These are phyloP conservation scores for Antheraea pernyi DNA, from an alignment of 1,140 invertebrate genomes.

Conservation along the genomic window DNA sequence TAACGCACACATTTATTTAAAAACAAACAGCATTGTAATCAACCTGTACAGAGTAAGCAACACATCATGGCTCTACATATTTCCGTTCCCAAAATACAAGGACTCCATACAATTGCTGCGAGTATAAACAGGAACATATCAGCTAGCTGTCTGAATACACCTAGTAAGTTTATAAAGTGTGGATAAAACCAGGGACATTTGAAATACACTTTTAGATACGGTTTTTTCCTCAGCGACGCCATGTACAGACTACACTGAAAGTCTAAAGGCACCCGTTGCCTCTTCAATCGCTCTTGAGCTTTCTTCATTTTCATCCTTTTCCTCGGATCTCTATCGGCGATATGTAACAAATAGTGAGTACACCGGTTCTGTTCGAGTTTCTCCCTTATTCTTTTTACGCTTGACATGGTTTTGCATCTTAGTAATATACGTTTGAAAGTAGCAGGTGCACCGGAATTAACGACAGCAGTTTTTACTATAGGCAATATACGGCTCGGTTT, in stretches of 20 bases:
- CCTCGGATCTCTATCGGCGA: slow-evolving; percentile 31
- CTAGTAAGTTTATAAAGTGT: slow-evolving; percentile 37
- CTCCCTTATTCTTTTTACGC: slow-evolving; percentile 8
- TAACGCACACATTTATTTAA: slow-evolving; percentile 33
- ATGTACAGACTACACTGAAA: slow-evolving; percentile 46
- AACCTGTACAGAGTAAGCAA: slow-evolving; percentile 49
- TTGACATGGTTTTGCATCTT: slow-evolving; percentile 26
- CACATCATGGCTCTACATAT: slow-evolving; percentile 44
- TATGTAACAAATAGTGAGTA: slow-evolving; percentile 34
- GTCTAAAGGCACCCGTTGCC: slow-evolving; percentile 30
- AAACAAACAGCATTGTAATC: background rate
- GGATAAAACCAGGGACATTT: slow-evolving; percentile 45
- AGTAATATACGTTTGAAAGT: slow-evolving; percentile 25
- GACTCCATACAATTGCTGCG: slow-evolving; percentile 48
- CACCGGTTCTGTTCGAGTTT: slow-evolving; percentile 31
- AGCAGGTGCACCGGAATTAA: slow-evolving; percentile 19
- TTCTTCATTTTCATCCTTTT: slow-evolving; percentile 19
- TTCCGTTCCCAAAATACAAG: slow-evolving; percentile 48
- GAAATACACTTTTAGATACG: slow-evolving; percentile 38
- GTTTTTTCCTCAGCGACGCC: slow-evolving; percentile 38
- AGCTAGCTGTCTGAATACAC: slow-evolving; percentile 39
- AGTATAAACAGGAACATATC: slow-evolving; percentile 45
- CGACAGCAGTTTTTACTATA: slow-evolving; percentile 14
- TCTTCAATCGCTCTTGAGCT: slow-evolving; percentile 13
- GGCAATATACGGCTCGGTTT: slow-evolving; percentile 20